phyloP scores from a whole-genome alignment of 2,888 invertebrate species.

The Eilema caniola region DNA sequence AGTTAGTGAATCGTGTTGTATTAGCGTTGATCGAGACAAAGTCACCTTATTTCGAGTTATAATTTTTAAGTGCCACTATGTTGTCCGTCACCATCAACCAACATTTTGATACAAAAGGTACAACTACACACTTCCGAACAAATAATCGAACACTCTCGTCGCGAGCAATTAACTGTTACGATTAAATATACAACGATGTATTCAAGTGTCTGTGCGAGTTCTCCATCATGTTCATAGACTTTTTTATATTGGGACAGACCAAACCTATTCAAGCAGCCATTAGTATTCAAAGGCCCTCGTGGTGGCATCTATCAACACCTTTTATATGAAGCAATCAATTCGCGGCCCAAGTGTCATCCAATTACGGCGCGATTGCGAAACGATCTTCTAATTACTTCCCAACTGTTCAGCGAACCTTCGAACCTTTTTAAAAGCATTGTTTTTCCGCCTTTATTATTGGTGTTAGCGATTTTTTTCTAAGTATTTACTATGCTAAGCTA shows the following conservation, averaged over 20 bases:
- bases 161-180: neutral
- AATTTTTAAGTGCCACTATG: too few relatives aligned
- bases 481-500: neutral
- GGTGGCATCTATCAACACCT: conserved; percentile 68
- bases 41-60: too few relatives aligned
- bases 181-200: neutral
- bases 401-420: conserved; percentile 50
- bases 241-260: conserved; percentile 55
- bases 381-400: conserved; percentile 73
- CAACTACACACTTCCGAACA: too few relatives aligned
- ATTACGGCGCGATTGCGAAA: conserved; percentile 71
- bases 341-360: conserved; percentile 73
- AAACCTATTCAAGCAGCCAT: conserved; percentile 66
- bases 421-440: conserved; percentile 1
- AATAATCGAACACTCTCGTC: neutral
- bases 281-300: conserved; percentile 75
- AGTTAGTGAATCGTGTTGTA: too few relatives aligned
- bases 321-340: conserved; percentile 69
- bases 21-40: too few relatives aligned
- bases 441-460: neutral
- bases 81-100: too few relatives aligned
- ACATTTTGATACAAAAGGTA: too few relatives aligned
- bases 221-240: neutral
- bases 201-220: neutral
- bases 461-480: neutral